Conservation (phyloP, 2,888 invertebrate species). For the Gandaritis pyraliata region DNA sequence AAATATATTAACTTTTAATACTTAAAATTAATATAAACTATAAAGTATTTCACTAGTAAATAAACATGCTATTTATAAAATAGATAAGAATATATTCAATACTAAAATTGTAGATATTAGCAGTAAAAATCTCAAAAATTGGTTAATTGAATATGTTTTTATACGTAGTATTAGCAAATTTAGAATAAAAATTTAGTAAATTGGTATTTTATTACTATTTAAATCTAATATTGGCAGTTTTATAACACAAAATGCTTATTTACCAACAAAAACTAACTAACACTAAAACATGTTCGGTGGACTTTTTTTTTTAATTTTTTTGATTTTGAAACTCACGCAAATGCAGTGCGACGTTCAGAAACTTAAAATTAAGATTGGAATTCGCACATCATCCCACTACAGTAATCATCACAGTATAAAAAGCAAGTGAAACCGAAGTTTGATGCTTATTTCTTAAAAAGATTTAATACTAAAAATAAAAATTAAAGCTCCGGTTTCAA, state of each 20-base stretch:
- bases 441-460: slow-evolving; percentile 32
- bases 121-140: background rate
- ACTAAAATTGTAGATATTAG: slow-evolving; percentile 5
- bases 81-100: slow-evolving; percentile 9
- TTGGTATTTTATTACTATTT: background rate
- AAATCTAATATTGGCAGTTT: slow-evolving; percentile 19
- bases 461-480: slow-evolving; percentile 32
- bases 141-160: background rate
- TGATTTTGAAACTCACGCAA: slow-evolving; percentile 22
- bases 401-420: slow-evolving; percentile 58
- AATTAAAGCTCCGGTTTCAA: slow-evolving; percentile 40
- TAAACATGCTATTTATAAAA: slow-evolving; percentile 38
- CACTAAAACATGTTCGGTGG: slow-evolving; percentile 55
- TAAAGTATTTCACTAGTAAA: slow-evolving; percentile 39
- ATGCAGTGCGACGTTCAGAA: slow-evolving; percentile 20
- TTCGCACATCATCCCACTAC: slow-evolving; percentile 46
- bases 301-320: slow-evolving; percentile 46
- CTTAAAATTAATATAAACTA: slow-evolving; percentile 35
- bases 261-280: slow-evolving; percentile 37
- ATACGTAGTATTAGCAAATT: slow-evolving; percentile 7
- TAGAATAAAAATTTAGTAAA: background rate
- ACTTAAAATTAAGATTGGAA: slow-evolving; percentile 37
- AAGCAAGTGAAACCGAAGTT: slow-evolving; percentile 47
- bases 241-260: slow-evolving; percentile 43
- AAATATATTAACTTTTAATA: slow-evolving; percentile 40